phyloP scores from a whole-genome alignment of 2,113 vertebrate genomes.

The Cochlearius cochlearius region DNA sequence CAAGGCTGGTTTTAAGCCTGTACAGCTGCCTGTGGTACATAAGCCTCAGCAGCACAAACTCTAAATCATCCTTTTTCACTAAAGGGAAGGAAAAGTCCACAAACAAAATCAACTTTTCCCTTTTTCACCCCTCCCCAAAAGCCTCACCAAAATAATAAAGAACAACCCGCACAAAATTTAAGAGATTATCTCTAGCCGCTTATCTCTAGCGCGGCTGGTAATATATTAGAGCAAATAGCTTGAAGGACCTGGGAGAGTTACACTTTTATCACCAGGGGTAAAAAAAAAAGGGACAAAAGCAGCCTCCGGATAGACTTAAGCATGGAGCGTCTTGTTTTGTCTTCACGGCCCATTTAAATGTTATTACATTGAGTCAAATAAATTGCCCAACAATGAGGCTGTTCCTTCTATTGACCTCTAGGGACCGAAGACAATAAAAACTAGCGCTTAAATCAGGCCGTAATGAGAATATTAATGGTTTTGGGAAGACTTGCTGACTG shows the following conservation, averaged over 20 bases:
- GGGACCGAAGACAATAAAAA: background rate
- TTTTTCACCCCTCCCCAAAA: background rate
- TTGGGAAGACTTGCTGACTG: background rate
- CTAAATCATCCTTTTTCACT: background rate
- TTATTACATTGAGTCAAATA: background rate
- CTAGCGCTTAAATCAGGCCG: background rate
- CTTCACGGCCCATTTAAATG: background rate
- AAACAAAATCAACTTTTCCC: background rate
- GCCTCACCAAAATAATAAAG: background rate
- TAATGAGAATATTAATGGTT: slow-evolving; percentile 3
- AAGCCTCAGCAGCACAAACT: background rate
- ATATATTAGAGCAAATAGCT: background rate
- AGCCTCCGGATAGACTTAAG: background rate
- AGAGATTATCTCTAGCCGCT: background rate
- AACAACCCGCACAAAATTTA: background rate
- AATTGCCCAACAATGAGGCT: slow-evolving; percentile 10
- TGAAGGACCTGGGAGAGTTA: background rate
- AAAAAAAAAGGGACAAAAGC: background rate
- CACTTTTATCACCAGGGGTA: background rate
- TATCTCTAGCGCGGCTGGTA: background rate
- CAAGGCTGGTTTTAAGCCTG: background rate
- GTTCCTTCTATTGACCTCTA: background rate
- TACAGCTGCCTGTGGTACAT: background rate
- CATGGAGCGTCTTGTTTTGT: background rate
- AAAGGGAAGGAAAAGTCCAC: background rate